A percentile compares a stretch with the other conserved stretches of the same genome.
Evolutionary conservation across 1,140 invertebrate genomes (phyloP).

Genomic region (Zaprionus inermis): DNA sequence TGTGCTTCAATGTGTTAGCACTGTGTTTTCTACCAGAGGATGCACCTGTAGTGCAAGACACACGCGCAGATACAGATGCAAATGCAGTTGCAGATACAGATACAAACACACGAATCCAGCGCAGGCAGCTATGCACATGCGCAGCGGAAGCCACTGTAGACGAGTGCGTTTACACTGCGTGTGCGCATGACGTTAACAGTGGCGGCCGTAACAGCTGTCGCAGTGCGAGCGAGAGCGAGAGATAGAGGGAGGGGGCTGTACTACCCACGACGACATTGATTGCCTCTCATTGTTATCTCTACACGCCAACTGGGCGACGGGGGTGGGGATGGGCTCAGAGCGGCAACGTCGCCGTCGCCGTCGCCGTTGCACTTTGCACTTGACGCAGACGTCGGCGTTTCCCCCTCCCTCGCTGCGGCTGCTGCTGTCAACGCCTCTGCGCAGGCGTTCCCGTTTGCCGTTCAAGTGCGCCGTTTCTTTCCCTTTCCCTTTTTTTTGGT

Average conservation of each 20-base stretch:
- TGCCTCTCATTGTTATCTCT: conserved; percentile 8
- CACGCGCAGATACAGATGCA: no score
- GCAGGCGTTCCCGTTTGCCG: conserved; percentile 31
- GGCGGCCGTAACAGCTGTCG: conserved; percentile 6
- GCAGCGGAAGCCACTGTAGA: conserved; percentile 13
- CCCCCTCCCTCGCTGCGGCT: neutral
- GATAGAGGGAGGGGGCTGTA: neutral
- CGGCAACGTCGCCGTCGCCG: neutral
- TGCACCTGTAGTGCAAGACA: conserved; percentile 27
- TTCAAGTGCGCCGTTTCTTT: conserved; percentile 23
- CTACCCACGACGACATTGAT: neutral
- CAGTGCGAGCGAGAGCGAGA: neutral
- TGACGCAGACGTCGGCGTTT: conserved; percentile 16
- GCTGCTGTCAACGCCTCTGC: conserved; percentile 39
- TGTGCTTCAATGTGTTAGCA: no score
- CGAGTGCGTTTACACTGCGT: neutral
- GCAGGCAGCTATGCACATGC: conserved; percentile 15
- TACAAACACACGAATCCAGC: conserved; percentile 10
- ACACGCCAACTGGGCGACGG: neutral
- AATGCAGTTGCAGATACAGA: no score
- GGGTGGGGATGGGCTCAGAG: neutral
- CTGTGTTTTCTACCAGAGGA: no score
- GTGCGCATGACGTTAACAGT: neutral
- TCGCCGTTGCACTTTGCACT: conserved; percentile 44
- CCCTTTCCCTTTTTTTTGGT: neutral